Percentiles rank a stretch among this genome's conserved stretches.
Evolutionary conservation across 2,797 vertebrate species (phyloP).

Genomic region (Sebastes trivittatus): DNA sequence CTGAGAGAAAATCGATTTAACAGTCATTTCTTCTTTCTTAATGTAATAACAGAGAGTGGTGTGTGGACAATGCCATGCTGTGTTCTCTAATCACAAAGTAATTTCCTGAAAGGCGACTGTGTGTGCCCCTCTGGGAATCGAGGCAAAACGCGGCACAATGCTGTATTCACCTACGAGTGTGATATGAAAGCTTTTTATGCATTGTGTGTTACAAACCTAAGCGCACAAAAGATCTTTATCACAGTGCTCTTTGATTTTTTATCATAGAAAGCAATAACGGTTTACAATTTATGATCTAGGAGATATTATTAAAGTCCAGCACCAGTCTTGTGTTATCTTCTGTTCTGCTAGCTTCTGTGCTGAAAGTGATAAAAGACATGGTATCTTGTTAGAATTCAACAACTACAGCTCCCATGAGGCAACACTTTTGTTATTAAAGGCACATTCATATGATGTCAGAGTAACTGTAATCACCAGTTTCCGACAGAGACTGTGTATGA

Average conservation of each 20-base stretch:
- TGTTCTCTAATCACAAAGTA: slow-evolving; percentile 27
- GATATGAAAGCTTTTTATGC: background rate
- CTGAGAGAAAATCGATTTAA: background rate
- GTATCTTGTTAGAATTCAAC: too few species aligned
- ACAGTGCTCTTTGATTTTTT: background rate
- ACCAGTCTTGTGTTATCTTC: background rate
- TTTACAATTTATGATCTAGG: background rate
- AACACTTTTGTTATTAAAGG: too few species aligned
- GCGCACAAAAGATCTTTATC: background rate
- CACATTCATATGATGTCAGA: too few species aligned
- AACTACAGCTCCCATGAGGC: too few species aligned
- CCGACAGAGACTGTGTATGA: too few species aligned
- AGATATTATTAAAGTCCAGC: background rate
- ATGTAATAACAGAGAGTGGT: background rate
- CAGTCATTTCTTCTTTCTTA: background rate
- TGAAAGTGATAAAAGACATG: too few species aligned
- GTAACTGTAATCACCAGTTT: too few species aligned
- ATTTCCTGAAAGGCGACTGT: slow-evolving; percentile 26
- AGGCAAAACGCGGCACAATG: background rate
- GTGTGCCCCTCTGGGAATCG: slow-evolving; percentile 8
- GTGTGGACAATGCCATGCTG: slow-evolving; percentile 49
- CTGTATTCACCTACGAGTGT: background rate
- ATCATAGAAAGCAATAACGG: background rate
- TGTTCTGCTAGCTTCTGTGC: background rate
- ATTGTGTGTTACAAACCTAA: background rate